These are phyloP conservation scores for Ariopsis seemanni DNA, from an alignment of 2,113 vertebrate genomes.

Conservation along the genomic window DNA sequence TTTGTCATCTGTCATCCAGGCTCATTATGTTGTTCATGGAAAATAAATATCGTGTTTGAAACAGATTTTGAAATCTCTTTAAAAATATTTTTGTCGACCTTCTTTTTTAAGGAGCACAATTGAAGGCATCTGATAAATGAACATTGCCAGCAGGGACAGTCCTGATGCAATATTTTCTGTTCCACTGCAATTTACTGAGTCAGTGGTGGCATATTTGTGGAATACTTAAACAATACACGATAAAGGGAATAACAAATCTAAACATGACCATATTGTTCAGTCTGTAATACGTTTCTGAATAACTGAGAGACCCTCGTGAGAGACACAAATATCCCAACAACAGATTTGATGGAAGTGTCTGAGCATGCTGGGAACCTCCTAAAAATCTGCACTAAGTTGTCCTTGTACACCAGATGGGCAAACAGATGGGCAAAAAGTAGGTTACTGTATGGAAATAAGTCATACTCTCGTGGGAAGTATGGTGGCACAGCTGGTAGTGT, in stretches of 20 bases:
- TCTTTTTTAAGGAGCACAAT: background rate
- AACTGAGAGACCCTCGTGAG: background rate
- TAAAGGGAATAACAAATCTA: conserved; percentile 6
- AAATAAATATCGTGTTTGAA: background rate
- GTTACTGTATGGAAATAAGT: conserved; percentile 4
- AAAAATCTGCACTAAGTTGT: background rate
- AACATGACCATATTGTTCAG: background rate
- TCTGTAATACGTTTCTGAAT: background rate
- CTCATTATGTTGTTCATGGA: background rate
- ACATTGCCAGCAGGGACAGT: conserved; percentile 3
- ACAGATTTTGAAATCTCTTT: background rate
- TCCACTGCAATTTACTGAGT: background rate
- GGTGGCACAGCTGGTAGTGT: background rate
- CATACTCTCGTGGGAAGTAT: background rate
- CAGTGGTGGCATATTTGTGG: background rate
- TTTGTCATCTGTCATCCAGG: background rate
- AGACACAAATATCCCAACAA: background rate
- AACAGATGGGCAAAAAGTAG: background rate
- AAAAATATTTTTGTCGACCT: background rate
- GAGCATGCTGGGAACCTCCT: background rate
- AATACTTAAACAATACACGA: background rate
- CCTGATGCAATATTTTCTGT: conserved; percentile 8
- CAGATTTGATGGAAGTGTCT: background rate
- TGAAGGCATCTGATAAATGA: background rate
- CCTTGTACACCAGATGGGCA: conserved; percentile 7